Base-by-base conservation (phyloP, 2,113 vertebrate genomes). In the Antennarius striatus region DNA sequence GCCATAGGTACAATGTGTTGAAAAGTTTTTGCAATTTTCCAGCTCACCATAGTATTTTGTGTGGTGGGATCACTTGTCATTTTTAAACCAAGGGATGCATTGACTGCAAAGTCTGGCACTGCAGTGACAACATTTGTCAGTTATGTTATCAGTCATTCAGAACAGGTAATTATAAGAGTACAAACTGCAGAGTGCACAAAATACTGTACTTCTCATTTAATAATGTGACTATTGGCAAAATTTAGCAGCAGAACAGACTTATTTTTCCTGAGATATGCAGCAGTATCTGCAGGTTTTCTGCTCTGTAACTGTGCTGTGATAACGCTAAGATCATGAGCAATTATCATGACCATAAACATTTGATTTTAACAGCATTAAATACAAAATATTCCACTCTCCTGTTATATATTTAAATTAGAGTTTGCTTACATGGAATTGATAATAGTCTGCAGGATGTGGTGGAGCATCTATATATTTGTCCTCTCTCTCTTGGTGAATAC, bases 51-150 rank as follows among this genome's bases (percentile, higher is more conserved):
- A 22, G 84, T 67, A 1, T 63, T 70, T 69, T 66, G 52, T 56
- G 72, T 73, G 0, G 0, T 0, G 0, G 59, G 64, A 68, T 91
- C 42, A 60, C 3, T 66, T 36, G 58, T 52, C 91, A 93, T 83
- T 7, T 88, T 76, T 50, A 93, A 81, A 48, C 92, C 92, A 48
- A 93, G 89, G 8, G 91, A 93, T 86, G 88, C 87, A 73, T 92
- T 92, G 56, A 90, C 63, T 22, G 82, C 89, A 78, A 74, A 79
- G 0, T 0, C 1, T 42, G 89, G 86, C 10, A 70, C 90, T 93
- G 79, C 7, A 30, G 47, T 9, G 10, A 73, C 60, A 73, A 59
- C 6, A 71, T 40, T 36, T 1, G 15, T 40, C 16, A 49, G 17
- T 51, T 22, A 55, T 16, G 17, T 51, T 22, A 55, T 16, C 16